These are phyloP conservation scores for Agrochola circellaris DNA, from an alignment of 2,888 invertebrate species.

Conservation along the genomic window DNA sequence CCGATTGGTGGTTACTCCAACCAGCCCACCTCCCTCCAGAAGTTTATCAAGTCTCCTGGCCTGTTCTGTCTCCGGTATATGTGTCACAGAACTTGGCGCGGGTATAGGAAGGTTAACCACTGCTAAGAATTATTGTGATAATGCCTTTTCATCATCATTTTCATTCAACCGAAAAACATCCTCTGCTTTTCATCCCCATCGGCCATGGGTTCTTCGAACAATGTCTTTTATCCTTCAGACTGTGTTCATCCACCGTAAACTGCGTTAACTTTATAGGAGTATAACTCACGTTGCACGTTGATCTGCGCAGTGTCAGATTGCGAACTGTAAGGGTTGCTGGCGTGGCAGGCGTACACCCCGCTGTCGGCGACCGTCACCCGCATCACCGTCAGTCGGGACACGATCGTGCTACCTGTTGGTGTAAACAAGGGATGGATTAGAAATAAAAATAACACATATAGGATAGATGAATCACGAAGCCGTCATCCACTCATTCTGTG, in stretches of 20 bases:
- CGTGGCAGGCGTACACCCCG: conserved; percentile 96
- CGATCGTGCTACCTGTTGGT: conserved; percentile 70
- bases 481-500: too few relatives aligned
- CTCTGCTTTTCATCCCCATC: neutral
- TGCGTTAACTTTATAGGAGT: neutral
- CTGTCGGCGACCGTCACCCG: conserved; percentile 93
- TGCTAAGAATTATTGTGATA: neutral
- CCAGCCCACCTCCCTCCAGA: too few relatives aligned
- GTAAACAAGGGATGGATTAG: neutral
- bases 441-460: neutral
- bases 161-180: neutral
- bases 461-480: neutral
- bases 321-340: conserved; percentile 93
- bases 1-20: too few relatives aligned
- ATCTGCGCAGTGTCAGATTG: conserved; percentile 92
- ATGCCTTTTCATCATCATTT: neutral
- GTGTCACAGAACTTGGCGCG: too few relatives aligned
- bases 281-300: conserved; percentile 93
- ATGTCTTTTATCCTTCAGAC: neutral
- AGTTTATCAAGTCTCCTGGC: too few relatives aligned
- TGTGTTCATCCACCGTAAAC: neutral
- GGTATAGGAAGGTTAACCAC: too few relatives aligned
- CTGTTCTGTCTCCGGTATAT: too few relatives aligned
- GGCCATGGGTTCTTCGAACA: neutral
- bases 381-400: conserved; percentile 93